These are phyloP conservation scores for Philypnodon macrostomus DNA, from an alignment of 2,797 vertebrate species.

Conservation along the genomic window DNA sequence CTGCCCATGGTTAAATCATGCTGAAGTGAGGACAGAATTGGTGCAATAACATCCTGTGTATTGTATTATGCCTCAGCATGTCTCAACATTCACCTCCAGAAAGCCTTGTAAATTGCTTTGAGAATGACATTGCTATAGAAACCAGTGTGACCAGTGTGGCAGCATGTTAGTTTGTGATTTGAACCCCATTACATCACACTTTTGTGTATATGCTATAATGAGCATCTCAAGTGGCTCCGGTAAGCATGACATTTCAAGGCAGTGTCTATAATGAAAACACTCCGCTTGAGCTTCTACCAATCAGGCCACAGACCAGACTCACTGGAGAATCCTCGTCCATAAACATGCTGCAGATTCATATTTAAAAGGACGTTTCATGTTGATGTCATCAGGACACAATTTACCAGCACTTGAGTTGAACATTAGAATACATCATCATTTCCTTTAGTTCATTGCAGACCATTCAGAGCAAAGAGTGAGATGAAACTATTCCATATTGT, in stretches of 20 bases:
- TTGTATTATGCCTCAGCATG: slow-evolving; percentile 2
- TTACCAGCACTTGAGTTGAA: not conserved
- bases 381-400: not conserved
- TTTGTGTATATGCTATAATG: slow-evolving; percentile 17
- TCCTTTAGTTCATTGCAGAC: too few relatives aligned
- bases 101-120: slow-evolving; percentile 20
- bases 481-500: too few relatives aligned
- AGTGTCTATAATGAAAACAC: slow-evolving; percentile 24
- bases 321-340: slow-evolving; percentile 24
- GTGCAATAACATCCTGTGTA: slow-evolving; percentile 16
- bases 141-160: slow-evolving; percentile 27
- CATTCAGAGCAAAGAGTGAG: too few relatives aligned
- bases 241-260: slow-evolving; percentile 28
- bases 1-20: slow-evolving; percentile 9
- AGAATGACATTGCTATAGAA: slow-evolving; percentile 37
- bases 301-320: slow-evolving; percentile 39
- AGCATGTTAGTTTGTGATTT: slow-evolving; percentile 7
- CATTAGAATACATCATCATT: too few relatives aligned
- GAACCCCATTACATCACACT: slow-evolving; percentile 11
- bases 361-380: slow-evolving; percentile 10
- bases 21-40: slow-evolving; percentile 20
- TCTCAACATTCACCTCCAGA: slow-evolving; percentile 20
- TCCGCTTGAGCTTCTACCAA: slow-evolving; percentile 26
- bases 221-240: slow-evolving; percentile 13
- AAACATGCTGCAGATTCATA: slow-evolving; percentile 2